Evolutionary conservation across 2,113 vertebrate genomes (phyloP), one percentile per base, ranked within the genome.

Genomic region (Haplochromis burtoni): DNA sequence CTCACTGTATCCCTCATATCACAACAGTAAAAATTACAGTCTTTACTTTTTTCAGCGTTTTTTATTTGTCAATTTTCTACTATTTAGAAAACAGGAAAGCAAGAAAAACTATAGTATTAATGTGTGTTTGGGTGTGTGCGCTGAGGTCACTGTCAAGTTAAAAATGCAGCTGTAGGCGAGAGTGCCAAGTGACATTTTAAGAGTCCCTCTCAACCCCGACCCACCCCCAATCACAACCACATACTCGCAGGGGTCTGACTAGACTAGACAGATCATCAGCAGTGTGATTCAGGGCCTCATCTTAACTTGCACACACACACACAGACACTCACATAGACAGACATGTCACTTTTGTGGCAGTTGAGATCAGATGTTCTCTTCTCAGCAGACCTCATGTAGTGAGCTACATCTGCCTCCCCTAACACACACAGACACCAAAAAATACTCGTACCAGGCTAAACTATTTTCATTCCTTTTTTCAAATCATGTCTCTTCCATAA

Each of bases 311-410:
- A 49, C 81, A 84, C 40, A 96, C 45, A 45, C 24, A 83, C 80
- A 86, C 51, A 59, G 55, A 83, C n/a, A 84, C 73, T 73, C 57
- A 71, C 10, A 85, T 66, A 24, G 38, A 83, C 29, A 26, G 42
- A 78, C 78, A 78, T 86, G 89, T 93, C 93, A 89, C 80, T 89
- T 86, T 94, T 91, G 91, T 89, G 93, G 94, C 93, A 89, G 95
- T 96, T 95, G 92, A 95, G 91, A 97, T 96, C 92, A 94, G 94
- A 96, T 97, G 96, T 96, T 97, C 96, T 97, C 95, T 97, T 97
- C 96, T 96, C 95, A 76, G 93, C 94, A 95, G 87, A 95, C 89
- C 89, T 97, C 97, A 97, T 92, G 92, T 94, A 94, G 95, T 95
- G 94, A 96, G 94, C 95, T 95, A 91, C 93, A 49, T 92, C 71